Evolutionary conservation across 2,797 vertebrate genomes (phyloP).

Genomic region (Rhyacichthys aspro): DNA sequence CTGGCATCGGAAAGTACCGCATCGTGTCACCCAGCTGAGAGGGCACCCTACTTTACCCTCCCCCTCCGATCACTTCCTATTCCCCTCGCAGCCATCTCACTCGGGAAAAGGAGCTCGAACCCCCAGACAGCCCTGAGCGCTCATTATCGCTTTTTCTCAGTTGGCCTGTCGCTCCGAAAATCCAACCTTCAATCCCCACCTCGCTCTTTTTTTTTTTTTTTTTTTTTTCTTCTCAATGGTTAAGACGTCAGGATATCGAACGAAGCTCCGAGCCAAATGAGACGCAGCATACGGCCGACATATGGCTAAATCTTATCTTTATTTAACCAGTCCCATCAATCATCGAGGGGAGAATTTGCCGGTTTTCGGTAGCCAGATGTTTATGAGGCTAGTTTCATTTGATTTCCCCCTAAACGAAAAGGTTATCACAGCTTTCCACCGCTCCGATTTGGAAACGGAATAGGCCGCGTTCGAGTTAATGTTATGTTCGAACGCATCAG

Average conservation of each 20-base stretch:
- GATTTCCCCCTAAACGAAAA: constrained; percentile 46
- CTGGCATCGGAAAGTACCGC: constrained; percentile 63
- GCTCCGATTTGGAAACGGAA: constrained; percentile 35
- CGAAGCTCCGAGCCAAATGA: constrained; percentile 55
- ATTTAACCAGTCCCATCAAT: constrained; percentile 70
- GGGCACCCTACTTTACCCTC: constrained; percentile 50
- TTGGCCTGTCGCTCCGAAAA: constrained; percentile 63
- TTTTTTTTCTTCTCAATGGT: constrained; percentile 14
- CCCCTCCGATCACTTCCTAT: constrained; percentile 8
- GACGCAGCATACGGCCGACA: constrained; percentile 50
- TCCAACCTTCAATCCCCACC: constrained; percentile 40
- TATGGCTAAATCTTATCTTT: constrained; percentile 73
- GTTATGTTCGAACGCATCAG: constrained; percentile 46
- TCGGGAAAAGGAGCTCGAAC: constrained; percentile 56
- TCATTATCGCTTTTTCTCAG: constrained; percentile 70
- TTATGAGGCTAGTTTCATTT: constrained; percentile 19
- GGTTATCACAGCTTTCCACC: constrained; percentile 35
- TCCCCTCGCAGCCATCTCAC: constrained; percentile 51
- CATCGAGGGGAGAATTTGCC: constrained; percentile 35
- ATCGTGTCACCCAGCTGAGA: constrained; percentile 68
- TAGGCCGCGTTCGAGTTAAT: constrained; percentile 40
- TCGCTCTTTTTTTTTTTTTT: constrained; percentile 14
- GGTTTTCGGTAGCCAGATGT: constrained; percentile 41
- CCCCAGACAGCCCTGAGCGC: constrained; percentile 62
- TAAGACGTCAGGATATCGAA: constrained; percentile 52